Evolutionary conservation across 2,888 invertebrate genomes (phyloP), one percentile per base, ranked within the genome.

Genomic region (Ferdinandea cuprea): DNA sequence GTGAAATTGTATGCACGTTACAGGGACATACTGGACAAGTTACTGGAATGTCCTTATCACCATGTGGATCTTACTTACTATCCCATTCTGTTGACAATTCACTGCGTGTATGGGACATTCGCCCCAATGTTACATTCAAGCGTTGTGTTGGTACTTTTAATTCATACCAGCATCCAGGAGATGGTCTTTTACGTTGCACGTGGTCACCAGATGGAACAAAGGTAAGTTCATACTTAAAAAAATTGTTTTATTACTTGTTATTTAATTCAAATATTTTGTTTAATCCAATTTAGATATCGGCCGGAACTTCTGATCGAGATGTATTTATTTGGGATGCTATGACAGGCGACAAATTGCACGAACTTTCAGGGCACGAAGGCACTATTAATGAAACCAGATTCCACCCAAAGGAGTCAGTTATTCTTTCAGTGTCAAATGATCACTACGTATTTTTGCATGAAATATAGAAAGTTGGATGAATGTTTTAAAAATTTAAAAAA

Each of bases 271-370:
- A 9, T 4, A 1, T 5, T 21, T 19, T 11, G 0, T 19, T 0
- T 21, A 44, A 19, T 21, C 9, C 0, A 35, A 5, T 32, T 7
- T 19, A 48, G 28, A 30, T 72, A 25, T 89, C 90, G 1, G 95
- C 97, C 0, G 99, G 99, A 0, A 99, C 99, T 0, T 95, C 98
- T 0, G 99, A 99, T 92, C 93, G 99, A 50, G 97, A 95, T 91
- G 95, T 99, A 40, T 98, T 99, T 90, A 93, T 99, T 80, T 99
- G 99, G 99, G 98, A 99, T 91, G 97, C 98, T 1, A 96, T 96
- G 50, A 94, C 96, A 0, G 93, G 98, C 30, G 93, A 97, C 84
- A 96, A 99, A 86, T 91, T 98, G 30, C 99, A 99, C 92, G 98
- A 98, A 91, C 92, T 99, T 86, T 99, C 99, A 0, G 99, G 99